Evolutionary conservation across 1,140 invertebrate species (phyloP), one percentile per base, ranked within the genome.

Genomic region (Whitmania pigra): DNA sequence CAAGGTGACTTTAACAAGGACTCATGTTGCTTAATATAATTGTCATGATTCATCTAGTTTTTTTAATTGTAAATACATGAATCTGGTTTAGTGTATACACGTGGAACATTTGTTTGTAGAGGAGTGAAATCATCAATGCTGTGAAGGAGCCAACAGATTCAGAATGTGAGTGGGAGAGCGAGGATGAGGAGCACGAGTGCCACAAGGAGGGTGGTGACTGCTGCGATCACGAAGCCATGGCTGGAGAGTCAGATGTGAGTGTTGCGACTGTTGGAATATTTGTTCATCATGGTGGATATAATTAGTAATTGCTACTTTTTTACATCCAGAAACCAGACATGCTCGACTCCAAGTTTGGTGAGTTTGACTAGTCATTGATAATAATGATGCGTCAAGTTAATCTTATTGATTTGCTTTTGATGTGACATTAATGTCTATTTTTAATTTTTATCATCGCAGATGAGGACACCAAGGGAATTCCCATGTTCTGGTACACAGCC

Each of bases 401-500:
- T n/a, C n/a, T n/a, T n/a, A n/a, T 4, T 57, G 20, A 57, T 57
- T 57, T n/a, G 2, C 25, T 4, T 57, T 57, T 57, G 54, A 2
- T 57, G 25, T 22, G 22, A 63, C 5, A 5, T 22, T 63, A 63
- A 63, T 25, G 29, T 25, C 43, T 49, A 49, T 49, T 17, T 63
- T n/a, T n/a, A 13, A 13, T 63, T 7, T 73, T 68, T 17, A 60
- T 75, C 57, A 43, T 76, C 75, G 54, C 71, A 77, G 78, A 78
- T 69, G 80, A 80, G 76, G 82, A 91, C 79, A 83, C 87, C 0
- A 91, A 89, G 80, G 96, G 96, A 31, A 90, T 99, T 80, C 93
- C 94, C 3, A 89, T 92, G 70, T 99, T 99, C 84, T 99, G 96
- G 96, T 84, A 97, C 71, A 95, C 90, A 11, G 91, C 94, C 79